Percentiles rank a stretch among this genome's conserved stretches.
These are phyloP conservation scores for Ranitomeya imitator DNA, from an alignment of 2,113 vertebrate species.

Conservation along the genomic window DNA sequence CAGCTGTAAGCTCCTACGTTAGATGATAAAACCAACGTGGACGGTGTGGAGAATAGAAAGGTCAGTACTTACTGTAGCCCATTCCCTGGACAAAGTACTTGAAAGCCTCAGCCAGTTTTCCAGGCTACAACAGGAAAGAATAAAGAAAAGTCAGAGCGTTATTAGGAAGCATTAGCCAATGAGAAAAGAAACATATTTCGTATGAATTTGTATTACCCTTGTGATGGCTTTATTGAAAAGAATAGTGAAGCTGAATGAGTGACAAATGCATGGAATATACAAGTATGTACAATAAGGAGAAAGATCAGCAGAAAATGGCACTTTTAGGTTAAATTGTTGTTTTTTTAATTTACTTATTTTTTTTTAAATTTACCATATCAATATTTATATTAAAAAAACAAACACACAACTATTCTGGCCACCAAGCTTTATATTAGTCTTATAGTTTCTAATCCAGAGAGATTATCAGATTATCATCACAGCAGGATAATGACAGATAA, in stretches of 20 bases:
- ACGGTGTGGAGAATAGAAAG: neutral
- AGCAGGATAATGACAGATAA: too few relatives aligned
- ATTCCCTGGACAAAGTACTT: constrained; percentile 98
- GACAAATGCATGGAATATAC: neutral
- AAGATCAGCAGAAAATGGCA: too few relatives aligned
- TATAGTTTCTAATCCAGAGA: too few relatives aligned
- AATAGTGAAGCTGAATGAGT: too few relatives aligned
- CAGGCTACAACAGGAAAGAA: constrained; percentile 68
- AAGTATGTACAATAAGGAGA: neutral
- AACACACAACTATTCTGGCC: too few relatives aligned
- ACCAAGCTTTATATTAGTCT: too few relatives aligned
- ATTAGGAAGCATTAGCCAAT: neutral
- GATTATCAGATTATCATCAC: too few relatives aligned
- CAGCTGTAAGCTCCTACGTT: neutral
- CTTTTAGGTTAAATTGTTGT: too few relatives aligned
- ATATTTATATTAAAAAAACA: too few relatives aligned
- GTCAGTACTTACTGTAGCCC: constrained; percentile 73
- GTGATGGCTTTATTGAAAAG: neutral
- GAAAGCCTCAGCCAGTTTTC: constrained; percentile 94
- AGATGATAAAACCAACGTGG: neutral
- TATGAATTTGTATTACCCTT: neutral
- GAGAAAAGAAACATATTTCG: neutral
- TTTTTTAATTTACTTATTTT: too few relatives aligned
- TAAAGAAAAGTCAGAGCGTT: neutral
- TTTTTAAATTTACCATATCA: too few relatives aligned